Evolutionary conservation across 2,113 vertebrate genomes (phyloP), one percentile per base, ranked within the genome.

Genomic region (Notiomystis cincta): DNA sequence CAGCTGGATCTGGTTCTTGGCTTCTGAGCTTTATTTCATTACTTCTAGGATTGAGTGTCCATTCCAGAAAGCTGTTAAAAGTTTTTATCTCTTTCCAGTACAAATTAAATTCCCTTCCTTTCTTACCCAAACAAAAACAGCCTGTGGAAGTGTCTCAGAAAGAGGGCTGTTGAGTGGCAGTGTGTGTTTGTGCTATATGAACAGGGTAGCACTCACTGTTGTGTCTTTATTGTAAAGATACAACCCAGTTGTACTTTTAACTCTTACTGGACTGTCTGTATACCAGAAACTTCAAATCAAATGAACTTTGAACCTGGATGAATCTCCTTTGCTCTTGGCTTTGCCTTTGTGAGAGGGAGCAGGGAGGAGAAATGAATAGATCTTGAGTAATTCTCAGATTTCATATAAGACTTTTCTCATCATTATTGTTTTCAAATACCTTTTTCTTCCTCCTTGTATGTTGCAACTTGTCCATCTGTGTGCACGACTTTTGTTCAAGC

Each of bases 131-230:
- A 48, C 73, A 30, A n/a, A 73, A 80, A 28, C n/a, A 70, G 50
- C 38, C 61, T 61, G 21, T 76, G 66, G 77, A 67, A 66, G 15
- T 30, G 40, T 56, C 60, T 71, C 19, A 35, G 71, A 18, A 51
- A 64, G 58, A 33, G 15, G 23, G 10, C 28, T 45, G 7, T 50
- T 75, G 9, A 51, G 45, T 8, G 5, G 47, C 3, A 1, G 7
- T 18, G 9, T 8, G 0, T n/a, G 16, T 50, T 3, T n/a, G 27
- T 62, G 21, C 37, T 56, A 0, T 16, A 17, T 22, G 13, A 65
- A 23, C 31, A 42, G 47, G 13, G 8, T 22, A n/a, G 10, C 30
- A 15, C 13, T 33, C 9, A 2, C 22, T 78, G 47, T 21, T 48
- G 27, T 47, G 11, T 27, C 25, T n/a, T 25, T 37, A 0, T 33